phyloP scores from a whole-genome alignment of 2,888 invertebrate species.

The Conus canariensis region DNA sequence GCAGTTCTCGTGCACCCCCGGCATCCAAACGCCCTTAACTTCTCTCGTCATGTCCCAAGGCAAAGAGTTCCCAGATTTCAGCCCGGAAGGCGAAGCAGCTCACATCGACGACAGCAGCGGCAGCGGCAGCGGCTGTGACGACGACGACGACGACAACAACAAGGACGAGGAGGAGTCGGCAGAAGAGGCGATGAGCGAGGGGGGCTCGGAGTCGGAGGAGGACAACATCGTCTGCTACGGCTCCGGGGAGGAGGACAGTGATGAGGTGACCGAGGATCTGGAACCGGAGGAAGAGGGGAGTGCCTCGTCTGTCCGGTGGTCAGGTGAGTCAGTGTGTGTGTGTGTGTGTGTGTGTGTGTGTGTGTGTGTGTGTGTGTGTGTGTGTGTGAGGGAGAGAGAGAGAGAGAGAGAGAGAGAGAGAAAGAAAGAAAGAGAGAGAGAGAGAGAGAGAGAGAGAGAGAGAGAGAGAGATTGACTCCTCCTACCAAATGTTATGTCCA shows the following conservation, averaged over 20 bases:
- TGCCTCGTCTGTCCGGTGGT: neutral
- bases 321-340: neutral
- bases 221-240: neutral
- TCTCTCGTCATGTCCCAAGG: neutral
- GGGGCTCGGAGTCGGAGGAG: neutral
- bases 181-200: neutral
- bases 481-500: too few species aligned
- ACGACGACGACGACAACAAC: neutral
- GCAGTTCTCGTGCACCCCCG: too few species aligned
- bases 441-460: too few species aligned
- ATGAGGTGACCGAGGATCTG: neutral
- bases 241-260: neutral
- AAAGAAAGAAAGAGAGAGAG: too few species aligned
- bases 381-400: too few species aligned
- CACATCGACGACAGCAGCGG: neutral
- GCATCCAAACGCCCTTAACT: neutral
- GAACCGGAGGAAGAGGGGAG: neutral
- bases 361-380: too few species aligned
- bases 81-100: neutral
- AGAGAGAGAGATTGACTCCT: too few species aligned
- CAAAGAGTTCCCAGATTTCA: neutral
- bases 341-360: too few species aligned
- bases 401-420: too few species aligned
- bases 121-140: neutral
- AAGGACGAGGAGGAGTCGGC: neutral